Conservation (phyloP, 2,113 vertebrate genomes). For the Camelus dromedarius region DNA sequence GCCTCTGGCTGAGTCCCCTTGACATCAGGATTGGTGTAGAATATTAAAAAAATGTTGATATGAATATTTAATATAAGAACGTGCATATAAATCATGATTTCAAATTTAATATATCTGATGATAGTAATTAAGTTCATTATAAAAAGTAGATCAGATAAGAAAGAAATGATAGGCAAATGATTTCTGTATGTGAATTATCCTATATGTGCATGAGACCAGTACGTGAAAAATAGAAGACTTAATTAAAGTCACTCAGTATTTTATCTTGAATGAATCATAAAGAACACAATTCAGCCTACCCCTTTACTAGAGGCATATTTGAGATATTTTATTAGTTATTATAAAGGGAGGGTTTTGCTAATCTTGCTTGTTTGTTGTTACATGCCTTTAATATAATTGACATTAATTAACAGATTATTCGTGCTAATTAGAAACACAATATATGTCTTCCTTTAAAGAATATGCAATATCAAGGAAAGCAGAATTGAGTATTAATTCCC, state of each 20-base stretch:
- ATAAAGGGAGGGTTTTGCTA: neutral
- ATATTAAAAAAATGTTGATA: conserved; percentile 63
- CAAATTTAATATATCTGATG: conserved; percentile 71
- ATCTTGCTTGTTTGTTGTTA: conserved; percentile 32
- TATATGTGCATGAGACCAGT: neutral
- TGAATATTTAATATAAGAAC: conserved; percentile 67
- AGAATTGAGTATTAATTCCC: neutral
- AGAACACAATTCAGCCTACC: neutral
- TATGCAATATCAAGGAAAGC: neutral
- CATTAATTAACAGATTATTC: conserved; percentile 54
- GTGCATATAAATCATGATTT: conserved; percentile 64
- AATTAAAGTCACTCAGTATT: conserved; percentile 55
- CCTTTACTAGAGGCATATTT: neutral
- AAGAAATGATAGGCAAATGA: neutral
- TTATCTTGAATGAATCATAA: conserved; percentile 45
- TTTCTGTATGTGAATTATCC: conserved; percentile 20
- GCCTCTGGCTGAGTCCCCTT: conserved; percentile 11
- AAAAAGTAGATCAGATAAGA: conserved; percentile 67
- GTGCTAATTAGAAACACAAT: conserved; percentile 18
- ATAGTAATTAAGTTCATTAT: conserved; percentile 65
- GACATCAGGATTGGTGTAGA: conserved; percentile 7
- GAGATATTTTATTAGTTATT: conserved; percentile 13
- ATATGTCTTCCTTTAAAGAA: conserved; percentile 30
- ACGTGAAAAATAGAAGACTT: conserved; percentile 35
- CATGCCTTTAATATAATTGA: conserved; percentile 48